phyloP scores from a whole-genome alignment of 2,113 vertebrate species.

The Terrapene triunguis region DNA sequence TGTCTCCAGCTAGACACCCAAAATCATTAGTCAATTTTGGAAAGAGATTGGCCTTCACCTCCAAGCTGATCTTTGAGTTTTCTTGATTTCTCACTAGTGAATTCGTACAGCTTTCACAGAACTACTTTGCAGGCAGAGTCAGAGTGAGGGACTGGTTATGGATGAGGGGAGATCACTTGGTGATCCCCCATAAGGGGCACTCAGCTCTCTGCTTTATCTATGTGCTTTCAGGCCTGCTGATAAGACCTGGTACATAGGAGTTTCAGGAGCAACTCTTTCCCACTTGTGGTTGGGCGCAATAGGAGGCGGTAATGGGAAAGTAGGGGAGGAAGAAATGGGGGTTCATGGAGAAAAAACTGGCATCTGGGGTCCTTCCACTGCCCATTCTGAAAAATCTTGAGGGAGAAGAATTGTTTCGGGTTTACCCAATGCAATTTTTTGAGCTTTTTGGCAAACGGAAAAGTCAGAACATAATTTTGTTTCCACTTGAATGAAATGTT shows the following conservation, averaged over 20 bases:
- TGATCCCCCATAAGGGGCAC: accelerated
- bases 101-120: not conserved
- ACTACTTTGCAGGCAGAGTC: not conserved
- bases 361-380: not conserved
- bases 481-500: not conserved
- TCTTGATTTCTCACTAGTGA: not conserved
- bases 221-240: accelerated
- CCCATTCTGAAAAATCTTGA: not conserved
- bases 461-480: not conserved
- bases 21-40: accelerated
- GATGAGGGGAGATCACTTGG: not conserved
- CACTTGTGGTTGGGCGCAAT: not conserved
- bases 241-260: too few species aligned
- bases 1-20: not conserved
- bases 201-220: not conserved
- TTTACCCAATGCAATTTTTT: too few species aligned
- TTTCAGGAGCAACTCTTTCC: not conserved
- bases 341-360: not conserved
- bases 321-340: not conserved
- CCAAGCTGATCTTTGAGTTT: not conserved
- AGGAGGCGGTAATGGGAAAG: not conserved
- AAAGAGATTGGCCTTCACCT: not conserved
- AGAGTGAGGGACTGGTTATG: not conserved
- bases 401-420: too few species aligned
- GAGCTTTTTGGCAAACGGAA: not conserved